These are phyloP conservation scores for Andrena dorsata DNA, from an alignment of 2,888 invertebrate species.

Conservation along the genomic window DNA sequence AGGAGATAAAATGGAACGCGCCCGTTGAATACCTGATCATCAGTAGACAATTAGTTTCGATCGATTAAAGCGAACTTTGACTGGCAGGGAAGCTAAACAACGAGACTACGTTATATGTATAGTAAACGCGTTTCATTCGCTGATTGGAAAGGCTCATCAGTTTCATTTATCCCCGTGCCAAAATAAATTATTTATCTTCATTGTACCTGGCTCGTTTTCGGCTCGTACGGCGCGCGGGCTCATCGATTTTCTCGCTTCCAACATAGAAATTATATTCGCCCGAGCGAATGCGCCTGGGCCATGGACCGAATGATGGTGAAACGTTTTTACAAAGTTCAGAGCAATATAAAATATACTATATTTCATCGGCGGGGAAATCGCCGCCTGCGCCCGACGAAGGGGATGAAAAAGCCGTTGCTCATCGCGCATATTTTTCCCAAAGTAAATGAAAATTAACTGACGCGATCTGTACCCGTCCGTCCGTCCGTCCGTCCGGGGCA, in stretches of 20 bases:
- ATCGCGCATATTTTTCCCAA: slow-evolving; percentile 1
- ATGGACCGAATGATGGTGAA: neutral
- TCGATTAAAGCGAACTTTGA: neutral
- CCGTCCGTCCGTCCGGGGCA: no score
- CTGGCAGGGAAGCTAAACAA: neutral
- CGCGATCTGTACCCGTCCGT: slow-evolving; percentile 1
- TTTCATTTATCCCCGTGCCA: neutral
- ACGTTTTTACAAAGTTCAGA: neutral
- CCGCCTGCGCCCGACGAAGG: no score
- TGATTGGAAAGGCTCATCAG: neutral
- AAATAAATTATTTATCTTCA: slow-evolving; percentile 27
- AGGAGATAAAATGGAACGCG: neutral
- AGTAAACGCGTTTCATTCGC: neutral
- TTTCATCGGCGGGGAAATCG: no score
- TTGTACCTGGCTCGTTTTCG: neutral
- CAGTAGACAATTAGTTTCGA: neutral
- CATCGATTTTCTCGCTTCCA: slow-evolving; percentile 29
- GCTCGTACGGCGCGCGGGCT: neutral
- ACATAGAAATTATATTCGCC: slow-evolving; percentile 37
- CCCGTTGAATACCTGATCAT: slow-evolving; percentile 1
- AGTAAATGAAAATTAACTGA: slow-evolving; percentile 16
- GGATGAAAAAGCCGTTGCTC: neutral
- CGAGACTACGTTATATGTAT: neutral
- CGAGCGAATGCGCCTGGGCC: slow-evolving; percentile 16
- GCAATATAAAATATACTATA: no score